Conservation (phyloP, 2,113 vertebrate species). For the Meriones unguiculatus region DNA sequence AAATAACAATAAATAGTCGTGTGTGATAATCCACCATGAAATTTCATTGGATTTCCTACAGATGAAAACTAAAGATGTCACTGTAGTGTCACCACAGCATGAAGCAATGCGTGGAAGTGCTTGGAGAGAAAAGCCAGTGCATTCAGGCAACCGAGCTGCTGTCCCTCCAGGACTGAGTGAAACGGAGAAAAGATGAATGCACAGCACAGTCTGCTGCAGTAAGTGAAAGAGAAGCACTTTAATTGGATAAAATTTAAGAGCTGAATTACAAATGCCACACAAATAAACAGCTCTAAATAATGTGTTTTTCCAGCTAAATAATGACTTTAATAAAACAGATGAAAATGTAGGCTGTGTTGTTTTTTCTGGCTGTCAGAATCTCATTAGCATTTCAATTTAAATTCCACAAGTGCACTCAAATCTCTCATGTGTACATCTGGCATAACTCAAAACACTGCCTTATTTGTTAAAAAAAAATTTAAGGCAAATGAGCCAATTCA, state of each 20-base stretch:
- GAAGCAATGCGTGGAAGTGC: constrained; percentile 70
- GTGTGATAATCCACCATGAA: constrained; percentile 65
- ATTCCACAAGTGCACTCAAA: constrained; percentile 84
- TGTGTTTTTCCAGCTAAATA: constrained; percentile 83
- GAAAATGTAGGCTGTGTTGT: constrained; percentile 80
- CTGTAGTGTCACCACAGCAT: constrained; percentile 62
- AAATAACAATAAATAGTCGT: constrained; percentile 56
- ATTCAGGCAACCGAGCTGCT: constrained; percentile 64
- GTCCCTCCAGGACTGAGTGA: constrained; percentile 73
- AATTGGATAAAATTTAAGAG: constrained; percentile 78
- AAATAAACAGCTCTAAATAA: constrained; percentile 79
- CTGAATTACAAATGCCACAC: constrained; percentile 69
- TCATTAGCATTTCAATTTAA: constrained; percentile 85
- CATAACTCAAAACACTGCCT: constrained; percentile 81
- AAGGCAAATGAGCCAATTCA: constrained; percentile 83
- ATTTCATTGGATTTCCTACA: constrained; percentile 66
- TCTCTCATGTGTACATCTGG: constrained; percentile 84
- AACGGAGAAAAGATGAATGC: constrained; percentile 75
- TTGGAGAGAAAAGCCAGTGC: constrained; percentile 40
- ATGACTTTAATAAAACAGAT: constrained; percentile 81
- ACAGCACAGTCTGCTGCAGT: constrained; percentile 68
- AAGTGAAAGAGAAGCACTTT: constrained; percentile 78
- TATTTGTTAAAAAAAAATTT: constrained; percentile 83
- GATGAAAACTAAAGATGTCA: constrained; percentile 79
- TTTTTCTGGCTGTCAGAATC: constrained; percentile 83